Percentiles rank a stretch among this genome's conserved stretches.
Evolutionary conservation across 1,140 invertebrate species (phyloP).

Genomic region (Bombus terrestris): DNA sequence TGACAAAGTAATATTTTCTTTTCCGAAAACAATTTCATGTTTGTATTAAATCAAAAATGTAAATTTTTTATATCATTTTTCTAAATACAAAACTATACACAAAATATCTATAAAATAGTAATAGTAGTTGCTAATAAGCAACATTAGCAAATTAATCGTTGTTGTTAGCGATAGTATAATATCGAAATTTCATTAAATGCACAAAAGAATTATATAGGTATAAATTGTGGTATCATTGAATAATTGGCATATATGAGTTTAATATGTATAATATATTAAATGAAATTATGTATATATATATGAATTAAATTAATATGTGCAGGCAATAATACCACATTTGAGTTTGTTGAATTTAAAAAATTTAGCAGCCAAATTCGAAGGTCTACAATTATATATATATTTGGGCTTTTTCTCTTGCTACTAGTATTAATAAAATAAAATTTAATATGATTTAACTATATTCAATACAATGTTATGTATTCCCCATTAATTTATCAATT

Average conservation of each 20-base stretch:
- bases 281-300: background rate
- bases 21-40: background rate
- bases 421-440: conserved; percentile 19
- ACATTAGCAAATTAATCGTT: conserved; percentile 42
- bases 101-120: conserved; percentile 11
- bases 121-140: background rate
- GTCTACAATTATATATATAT: background rate
- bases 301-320: background rate
- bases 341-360: background rate
- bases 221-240: conserved; percentile 6
- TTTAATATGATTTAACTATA: conserved; percentile 20
- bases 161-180: conserved; percentile 2
- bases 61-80: conserved; percentile 20
- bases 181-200: no score
- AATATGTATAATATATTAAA: background rate
- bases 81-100: conserved; percentile 11
- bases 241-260: background rate
- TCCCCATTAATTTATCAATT: conserved; percentile 21
- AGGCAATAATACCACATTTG: conserved; percentile 22
- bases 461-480: conserved; percentile 16
- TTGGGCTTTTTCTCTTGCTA: background rate
- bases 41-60: background rate
- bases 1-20: background rate
- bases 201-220: background rate
- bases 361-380: background rate